Evolutionary conservation across 92 coral and sea anemone species (phyloP), one percentile per base, ranked within the genome.

Genomic region (Desmophyllum pertusum): DNA sequence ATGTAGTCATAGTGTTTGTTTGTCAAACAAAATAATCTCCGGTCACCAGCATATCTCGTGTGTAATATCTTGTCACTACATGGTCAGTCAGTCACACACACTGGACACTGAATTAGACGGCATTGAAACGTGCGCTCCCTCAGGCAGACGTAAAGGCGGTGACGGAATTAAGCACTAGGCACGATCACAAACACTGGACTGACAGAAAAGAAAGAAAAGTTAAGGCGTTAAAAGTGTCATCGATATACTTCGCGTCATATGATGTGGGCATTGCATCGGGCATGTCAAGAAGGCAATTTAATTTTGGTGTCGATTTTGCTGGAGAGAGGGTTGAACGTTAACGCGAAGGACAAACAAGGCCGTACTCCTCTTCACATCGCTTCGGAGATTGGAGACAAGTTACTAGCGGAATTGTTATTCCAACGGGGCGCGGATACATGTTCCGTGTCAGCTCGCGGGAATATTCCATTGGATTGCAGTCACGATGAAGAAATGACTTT

Each of bases 281-380:
- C 89, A 37, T 92, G 92, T 69, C 73, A 84, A 57, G 95, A 91
- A 42, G 91, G 87, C 23, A 86, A 92, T 82, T 81, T 94, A 30
- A 48, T 84, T 11, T 79, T 91, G 33, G 95, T 92, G 45, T 84
- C 90, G 39, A 74, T 87, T 33, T 41, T 94, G 25, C 68, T 89
- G 27, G 91, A 89, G 55, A 71, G 85, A 61, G 88, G 83, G 10
- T 67, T 78, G 0, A 75, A 59, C 62, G 90, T 92, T n/a, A 90
- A 94, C 77, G 84, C 79, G 3, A 86, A 87, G 69, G 98, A 94
- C 66, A 92, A 87, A 75, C 86, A 87, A n/a, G 95, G 95, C n/a
- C 87, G 84, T 23, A 87, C 98, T 35, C 88, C 98, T 0, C 82
- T 94, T 0, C 98, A 94, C 31, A 75, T 94, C 17, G 93, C 95